A percentile compares a stretch with the other conserved stretches of the same genome.
Evolutionary conservation across 2,797 vertebrate genomes (phyloP).

Genomic region (Alcedo quadribrachys): DNA sequence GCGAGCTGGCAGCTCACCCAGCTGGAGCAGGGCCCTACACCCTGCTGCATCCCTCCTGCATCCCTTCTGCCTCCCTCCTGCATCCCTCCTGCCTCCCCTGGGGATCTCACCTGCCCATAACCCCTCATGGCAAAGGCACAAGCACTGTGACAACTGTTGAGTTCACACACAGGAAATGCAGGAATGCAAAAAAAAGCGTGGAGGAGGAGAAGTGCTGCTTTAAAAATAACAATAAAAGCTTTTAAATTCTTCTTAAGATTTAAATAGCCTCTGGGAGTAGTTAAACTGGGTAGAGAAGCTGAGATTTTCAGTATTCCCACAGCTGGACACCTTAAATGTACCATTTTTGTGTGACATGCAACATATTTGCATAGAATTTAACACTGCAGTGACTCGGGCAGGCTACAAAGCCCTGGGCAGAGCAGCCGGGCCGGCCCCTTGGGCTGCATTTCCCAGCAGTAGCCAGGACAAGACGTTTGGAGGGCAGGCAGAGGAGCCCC

Average conservation of each 20-base stretch:
- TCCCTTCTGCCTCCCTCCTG: neutral
- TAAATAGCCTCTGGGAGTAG: slow-evolving; percentile 6
- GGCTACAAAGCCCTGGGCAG: neutral
- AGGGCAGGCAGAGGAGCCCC: slow-evolving; percentile 24
- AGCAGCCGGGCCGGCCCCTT: neutral
- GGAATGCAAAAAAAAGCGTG: neutral
- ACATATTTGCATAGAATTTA: neutral
- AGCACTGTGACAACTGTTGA: neutral
- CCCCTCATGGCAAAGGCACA: neutral
- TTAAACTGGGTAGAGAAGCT: neutral
- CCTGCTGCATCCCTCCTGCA: neutral
- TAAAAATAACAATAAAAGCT: neutral
- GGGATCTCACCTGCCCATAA: neutral
- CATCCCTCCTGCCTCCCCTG: neutral
- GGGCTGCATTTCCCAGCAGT: slow-evolving; percentile 30
- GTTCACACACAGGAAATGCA: neutral
- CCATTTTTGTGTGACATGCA: neutral
- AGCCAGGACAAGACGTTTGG: slow-evolving; percentile 25
- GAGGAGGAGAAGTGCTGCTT: neutral
- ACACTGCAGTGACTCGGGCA: neutral
- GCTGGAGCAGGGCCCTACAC: neutral
- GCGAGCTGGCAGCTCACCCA: neutral
- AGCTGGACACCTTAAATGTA: slow-evolving; percentile 28
- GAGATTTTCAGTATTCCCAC: neutral
- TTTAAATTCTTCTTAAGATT: slow-evolving; percentile 7